phyloP scores from a whole-genome alignment of 1,140 invertebrate species.

The Ectropis grisescens region DNA sequence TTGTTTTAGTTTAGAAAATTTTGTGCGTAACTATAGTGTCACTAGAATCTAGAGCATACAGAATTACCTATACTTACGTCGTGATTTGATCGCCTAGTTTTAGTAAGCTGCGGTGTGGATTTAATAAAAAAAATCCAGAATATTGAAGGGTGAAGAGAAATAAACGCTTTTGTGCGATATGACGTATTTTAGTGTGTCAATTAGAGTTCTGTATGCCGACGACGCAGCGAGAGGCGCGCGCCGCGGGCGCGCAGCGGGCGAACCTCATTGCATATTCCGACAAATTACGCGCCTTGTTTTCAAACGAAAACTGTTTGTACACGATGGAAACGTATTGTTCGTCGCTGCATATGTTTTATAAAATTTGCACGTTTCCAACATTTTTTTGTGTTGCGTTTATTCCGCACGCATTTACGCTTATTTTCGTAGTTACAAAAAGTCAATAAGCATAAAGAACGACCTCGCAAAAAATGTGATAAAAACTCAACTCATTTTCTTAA shows the following conservation, averaged over 20 bases:
- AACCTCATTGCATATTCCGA: conserved; percentile 25
- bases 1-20: no score
- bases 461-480: no score
- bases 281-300: conserved; percentile 38
- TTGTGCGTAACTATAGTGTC: no score
- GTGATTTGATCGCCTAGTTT: no score
- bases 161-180: conserved; percentile 29
- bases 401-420: conserved; percentile 3
- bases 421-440: no score
- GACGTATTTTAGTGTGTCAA: conserved; percentile 63
- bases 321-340: conserved; percentile 12
- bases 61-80: no score
- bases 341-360: no score
- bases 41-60: no score
- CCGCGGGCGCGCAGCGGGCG: conserved; percentile 27
- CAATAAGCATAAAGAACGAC: no score
- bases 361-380: no score
- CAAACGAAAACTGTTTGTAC: conserved; percentile 12
- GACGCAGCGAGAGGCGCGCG: conserved; percentile 42
- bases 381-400: conserved; percentile 10
- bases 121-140: conserved; percentile 12
- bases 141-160: conserved; percentile 18
- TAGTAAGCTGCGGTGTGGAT: no score
- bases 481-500: no score
- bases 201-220: conserved; percentile 59